Percentiles rank a stretch among this genome's conserved stretches.
phyloP scores from a whole-genome alignment of 2,888 invertebrate genomes.

The Xylocampa areola region DNA sequence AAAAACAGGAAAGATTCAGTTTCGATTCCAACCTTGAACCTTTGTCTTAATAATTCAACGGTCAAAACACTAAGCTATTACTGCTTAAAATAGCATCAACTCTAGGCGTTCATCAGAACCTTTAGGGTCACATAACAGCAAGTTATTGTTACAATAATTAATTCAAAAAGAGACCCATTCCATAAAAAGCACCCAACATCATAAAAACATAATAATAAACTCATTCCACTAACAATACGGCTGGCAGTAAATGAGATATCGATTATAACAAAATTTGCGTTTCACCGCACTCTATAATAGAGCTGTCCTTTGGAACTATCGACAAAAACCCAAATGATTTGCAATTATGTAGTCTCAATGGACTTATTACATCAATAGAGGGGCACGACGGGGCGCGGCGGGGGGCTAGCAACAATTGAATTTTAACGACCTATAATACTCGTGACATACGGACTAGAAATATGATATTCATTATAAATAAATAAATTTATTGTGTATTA shows the following conservation, averaged over 20 bases:
- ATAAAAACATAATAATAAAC: slow-evolving; percentile 45
- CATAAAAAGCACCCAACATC: not conserved
- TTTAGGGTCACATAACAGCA: too few species aligned
- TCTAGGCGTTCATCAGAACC: too few species aligned
- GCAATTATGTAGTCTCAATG: slow-evolving; percentile 88
- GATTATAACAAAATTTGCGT: slow-evolving; percentile 62
- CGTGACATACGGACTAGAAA: slow-evolving; percentile 64
- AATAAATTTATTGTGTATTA: not conserved
- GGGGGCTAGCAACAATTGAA: slow-evolving; percentile 87
- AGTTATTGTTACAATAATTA: too few species aligned
- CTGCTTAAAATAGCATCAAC: too few species aligned
- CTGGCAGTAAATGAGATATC: slow-evolving; percentile 53
- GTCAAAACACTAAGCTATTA: too few species aligned
- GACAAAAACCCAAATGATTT: slow-evolving; percentile 87
- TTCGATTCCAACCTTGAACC: too few species aligned
- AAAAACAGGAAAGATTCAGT: too few species aligned
- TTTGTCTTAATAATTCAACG: too few species aligned
- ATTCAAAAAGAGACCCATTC: not conserved
- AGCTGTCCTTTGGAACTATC: slow-evolving; percentile 59
- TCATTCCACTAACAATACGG: slow-evolving; percentile 11
- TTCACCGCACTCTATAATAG: slow-evolving; percentile 64
- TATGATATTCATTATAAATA: slow-evolving; percentile 16
- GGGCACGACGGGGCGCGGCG: slow-evolving; percentile 65
- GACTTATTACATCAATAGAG: slow-evolving; percentile 86
- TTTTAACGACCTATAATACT: slow-evolving; percentile 87